These are phyloP conservation scores for Danio aesculapii DNA, from an alignment of 2,797 vertebrate genomes.

Conservation along the genomic window DNA sequence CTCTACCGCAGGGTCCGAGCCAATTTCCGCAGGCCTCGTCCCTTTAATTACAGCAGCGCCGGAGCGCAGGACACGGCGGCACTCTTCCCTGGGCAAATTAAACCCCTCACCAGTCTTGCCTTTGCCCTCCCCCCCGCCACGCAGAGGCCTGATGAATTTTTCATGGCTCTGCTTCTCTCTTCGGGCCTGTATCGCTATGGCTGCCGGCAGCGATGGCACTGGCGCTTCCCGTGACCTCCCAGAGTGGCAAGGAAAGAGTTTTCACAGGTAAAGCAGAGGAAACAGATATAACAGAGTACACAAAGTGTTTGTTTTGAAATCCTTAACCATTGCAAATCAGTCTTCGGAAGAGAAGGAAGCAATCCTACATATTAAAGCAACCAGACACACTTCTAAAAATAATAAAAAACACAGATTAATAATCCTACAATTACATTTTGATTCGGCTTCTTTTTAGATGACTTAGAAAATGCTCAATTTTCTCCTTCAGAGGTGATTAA, in stretches of 20 bases:
- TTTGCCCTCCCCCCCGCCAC: constrained; percentile 36
- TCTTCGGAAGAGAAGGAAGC: background rate
- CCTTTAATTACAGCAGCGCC: constrained; percentile 82
- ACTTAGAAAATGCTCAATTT: background rate
- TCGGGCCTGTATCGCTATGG: constrained; percentile 39
- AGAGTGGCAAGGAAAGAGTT: constrained; percentile 14
- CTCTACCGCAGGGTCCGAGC: constrained; percentile 73
- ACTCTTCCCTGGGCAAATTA: constrained; percentile 57
- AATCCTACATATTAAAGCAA: background rate
- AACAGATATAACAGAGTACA: background rate
- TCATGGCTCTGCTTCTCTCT: constrained; percentile 49
- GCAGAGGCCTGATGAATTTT: constrained; percentile 59
- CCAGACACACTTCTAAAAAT: background rate
- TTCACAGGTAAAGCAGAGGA: constrained; percentile 12
- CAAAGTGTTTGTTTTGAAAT: background rate
- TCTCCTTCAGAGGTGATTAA: background rate
- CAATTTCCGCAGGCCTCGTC: constrained; percentile 75
- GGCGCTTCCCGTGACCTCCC: constrained; percentile 34
- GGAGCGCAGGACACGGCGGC: constrained; percentile 36
- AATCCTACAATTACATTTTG: constrained; percentile 9
- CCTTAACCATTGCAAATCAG: background rate
- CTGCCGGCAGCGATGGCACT: constrained; percentile 43
- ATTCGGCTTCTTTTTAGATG: background rate
- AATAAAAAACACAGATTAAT: background rate
- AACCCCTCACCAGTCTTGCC: constrained; percentile 45